These are phyloP conservation scores for Papilio polytes DNA, from an alignment of 1,140 invertebrate species.

Conservation along the genomic window DNA sequence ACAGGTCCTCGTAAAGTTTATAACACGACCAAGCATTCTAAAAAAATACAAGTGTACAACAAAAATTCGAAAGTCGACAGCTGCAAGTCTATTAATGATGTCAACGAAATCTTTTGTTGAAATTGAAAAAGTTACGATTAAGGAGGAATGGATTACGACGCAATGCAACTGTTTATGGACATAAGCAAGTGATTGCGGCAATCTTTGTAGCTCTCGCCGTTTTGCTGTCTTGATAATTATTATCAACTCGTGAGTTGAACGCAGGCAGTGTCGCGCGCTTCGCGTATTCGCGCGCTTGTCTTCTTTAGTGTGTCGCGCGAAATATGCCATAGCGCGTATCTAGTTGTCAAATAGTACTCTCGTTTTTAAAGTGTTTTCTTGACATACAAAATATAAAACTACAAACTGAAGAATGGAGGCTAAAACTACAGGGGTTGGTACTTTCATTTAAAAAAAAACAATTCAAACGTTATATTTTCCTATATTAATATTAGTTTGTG, in stretches of 20 bases:
- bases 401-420: conserved; percentile 10
- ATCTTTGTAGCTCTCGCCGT: conserved; percentile 13
- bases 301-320: conserved; percentile 49
- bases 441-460: neutral
- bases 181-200: conserved; percentile 5
- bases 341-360: neutral
- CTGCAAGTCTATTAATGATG: neutral
- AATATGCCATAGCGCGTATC: conserved; percentile 21
- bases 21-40: neutral
- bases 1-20: conserved; percentile 1
- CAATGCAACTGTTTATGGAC: conserved; percentile 13
- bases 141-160: neutral
- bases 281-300: conserved; percentile 54
- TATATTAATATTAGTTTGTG: conserved; percentile 9
- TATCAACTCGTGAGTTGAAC: conserved; percentile 28
- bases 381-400: neutral
- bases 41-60: neutral
- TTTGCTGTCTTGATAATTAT: conserved; percentile 27
- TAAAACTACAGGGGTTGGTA: conserved; percentile 18
- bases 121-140: neutral
- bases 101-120: neutral
- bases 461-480: neutral
- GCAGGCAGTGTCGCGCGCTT: conserved; percentile 54
- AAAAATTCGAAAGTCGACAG: neutral
- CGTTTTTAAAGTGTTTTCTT: neutral